Percentiles rank a stretch among this genome's conserved stretches.
These are phyloP conservation scores for Camptogramma bilineatum DNA, from an alignment of 2,888 invertebrate genomes.

Conservation along the genomic window DNA sequence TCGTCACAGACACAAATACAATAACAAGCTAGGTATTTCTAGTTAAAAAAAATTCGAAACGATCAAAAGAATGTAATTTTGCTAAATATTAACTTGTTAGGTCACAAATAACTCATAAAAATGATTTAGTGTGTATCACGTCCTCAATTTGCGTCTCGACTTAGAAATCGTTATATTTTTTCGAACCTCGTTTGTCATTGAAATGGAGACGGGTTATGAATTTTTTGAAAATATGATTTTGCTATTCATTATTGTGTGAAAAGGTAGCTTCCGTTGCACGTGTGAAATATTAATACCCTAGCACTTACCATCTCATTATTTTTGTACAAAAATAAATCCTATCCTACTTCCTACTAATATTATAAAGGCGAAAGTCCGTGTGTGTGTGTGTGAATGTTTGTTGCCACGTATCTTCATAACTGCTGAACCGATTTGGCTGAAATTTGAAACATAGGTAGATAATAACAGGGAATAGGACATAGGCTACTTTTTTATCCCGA, in stretches of 20 bases:
- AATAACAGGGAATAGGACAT: too few species aligned
- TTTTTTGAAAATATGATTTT: constrained; percentile 32
- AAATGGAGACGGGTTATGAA: constrained; percentile 56
- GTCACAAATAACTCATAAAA: constrained; percentile 77
- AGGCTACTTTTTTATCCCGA: too few species aligned
- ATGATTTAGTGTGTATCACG: constrained; percentile 63
- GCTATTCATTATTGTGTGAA: constrained; percentile 30
- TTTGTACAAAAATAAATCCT: background rate
- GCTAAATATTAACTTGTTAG: constrained; percentile 73
- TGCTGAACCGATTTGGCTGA: too few species aligned
- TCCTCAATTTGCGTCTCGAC: constrained; percentile 76
- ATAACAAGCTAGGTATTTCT: constrained; percentile 61
- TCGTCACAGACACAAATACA: constrained; percentile 61
- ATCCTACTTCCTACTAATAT: too few species aligned
- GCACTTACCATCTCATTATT: constrained; percentile 3
- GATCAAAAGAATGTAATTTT: constrained; percentile 70
- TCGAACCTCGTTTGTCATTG: constrained; percentile 75
- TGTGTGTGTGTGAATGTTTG: too few species aligned
- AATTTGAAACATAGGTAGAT: too few species aligned
- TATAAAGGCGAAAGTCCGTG: too few species aligned
- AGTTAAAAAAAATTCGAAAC: constrained; percentile 52
- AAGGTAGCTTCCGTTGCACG: constrained; percentile 24
- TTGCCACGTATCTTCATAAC: too few species aligned
- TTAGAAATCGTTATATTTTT: constrained; percentile 74
- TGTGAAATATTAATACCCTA: constrained; percentile 4